Percentiles rank a stretch among this genome's conserved stretches.
These are phyloP conservation scores for Clivina fossor DNA, from an alignment of 2,888 invertebrate genomes.

Conservation along the genomic window DNA sequence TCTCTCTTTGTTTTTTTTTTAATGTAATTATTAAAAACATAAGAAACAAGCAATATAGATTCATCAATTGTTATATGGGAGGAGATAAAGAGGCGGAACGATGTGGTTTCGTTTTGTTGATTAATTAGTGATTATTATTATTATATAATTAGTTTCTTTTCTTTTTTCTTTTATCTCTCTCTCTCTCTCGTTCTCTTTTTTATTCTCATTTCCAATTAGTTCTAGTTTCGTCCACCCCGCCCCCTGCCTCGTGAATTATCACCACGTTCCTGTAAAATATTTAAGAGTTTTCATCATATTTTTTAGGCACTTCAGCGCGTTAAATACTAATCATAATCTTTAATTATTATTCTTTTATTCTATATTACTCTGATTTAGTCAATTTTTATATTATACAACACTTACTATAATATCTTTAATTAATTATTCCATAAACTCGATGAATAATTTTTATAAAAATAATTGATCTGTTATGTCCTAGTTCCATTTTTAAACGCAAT, in stretches of 20 bases:
- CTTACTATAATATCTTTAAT: too few relatives aligned
- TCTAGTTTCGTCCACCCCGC: slow-evolving; percentile 48
- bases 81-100: slow-evolving; percentile 50
- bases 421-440: too few relatives aligned
- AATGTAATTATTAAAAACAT: slow-evolving; percentile 18
- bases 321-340: background rate
- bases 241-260: slow-evolving; percentile 49
- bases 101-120: slow-evolving; percentile 43
- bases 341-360: too few relatives aligned
- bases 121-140: slow-evolving; percentile 30
- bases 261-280: slow-evolving; percentile 48
- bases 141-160: slow-evolving; percentile 31
- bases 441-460: too few relatives aligned
- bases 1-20: background rate
- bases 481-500: too few relatives aligned
- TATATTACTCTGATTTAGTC: too few relatives aligned
- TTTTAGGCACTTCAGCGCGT: background rate
- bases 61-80: slow-evolving; percentile 31
- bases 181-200: too few relatives aligned
- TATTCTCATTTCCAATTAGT: slow-evolving; percentile 31
- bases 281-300: slow-evolving; percentile 3
- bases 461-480: too few relatives aligned
- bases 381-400: too few relatives aligned
- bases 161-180: background rate
- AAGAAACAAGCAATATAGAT: slow-evolving; percentile 33